Evolutionary conservation across 2,113 vertebrate species (phyloP).

Genomic region (Lasiurus cinereus): DNA sequence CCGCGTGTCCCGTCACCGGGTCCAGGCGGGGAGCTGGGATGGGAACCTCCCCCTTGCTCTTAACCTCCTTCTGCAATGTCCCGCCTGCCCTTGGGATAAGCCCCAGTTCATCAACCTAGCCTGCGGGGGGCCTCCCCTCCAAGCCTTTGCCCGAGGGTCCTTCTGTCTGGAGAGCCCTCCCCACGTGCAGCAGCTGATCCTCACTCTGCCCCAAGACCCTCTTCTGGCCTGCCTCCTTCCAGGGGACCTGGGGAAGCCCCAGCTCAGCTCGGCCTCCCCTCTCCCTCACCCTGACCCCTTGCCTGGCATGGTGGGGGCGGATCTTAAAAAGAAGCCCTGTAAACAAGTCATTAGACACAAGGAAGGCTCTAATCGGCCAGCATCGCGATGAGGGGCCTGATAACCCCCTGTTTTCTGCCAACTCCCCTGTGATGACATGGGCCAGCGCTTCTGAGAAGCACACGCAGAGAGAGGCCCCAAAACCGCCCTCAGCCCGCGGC

Average conservation of each 20-base stretch:
- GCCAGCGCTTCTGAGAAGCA: conserved; percentile 66
- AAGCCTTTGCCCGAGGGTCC: neutral
- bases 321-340: neutral
- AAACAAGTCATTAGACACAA: neutral
- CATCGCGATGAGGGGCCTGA: neutral
- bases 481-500: neutral
- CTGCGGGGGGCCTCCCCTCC: conserved; percentile 35
- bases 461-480: neutral
- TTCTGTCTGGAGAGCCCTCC: neutral
- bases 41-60: neutral
- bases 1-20: neutral
- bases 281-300: neutral
- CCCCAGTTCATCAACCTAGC: neutral
- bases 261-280: neutral
- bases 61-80: no score
- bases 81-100: neutral
- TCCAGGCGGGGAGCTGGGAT: neutral
- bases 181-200: neutral
- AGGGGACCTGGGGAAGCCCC: neutral
- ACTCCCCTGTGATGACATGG: neutral
- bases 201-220: neutral
- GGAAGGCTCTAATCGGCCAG: neutral
- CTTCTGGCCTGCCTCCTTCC: neutral
- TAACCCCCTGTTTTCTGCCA: conserved; percentile 23
- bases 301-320: neutral